phyloP scores from a whole-genome alignment of 64 coral and sea anemone genomes.

The Cladopsammia gracilis region DNA sequence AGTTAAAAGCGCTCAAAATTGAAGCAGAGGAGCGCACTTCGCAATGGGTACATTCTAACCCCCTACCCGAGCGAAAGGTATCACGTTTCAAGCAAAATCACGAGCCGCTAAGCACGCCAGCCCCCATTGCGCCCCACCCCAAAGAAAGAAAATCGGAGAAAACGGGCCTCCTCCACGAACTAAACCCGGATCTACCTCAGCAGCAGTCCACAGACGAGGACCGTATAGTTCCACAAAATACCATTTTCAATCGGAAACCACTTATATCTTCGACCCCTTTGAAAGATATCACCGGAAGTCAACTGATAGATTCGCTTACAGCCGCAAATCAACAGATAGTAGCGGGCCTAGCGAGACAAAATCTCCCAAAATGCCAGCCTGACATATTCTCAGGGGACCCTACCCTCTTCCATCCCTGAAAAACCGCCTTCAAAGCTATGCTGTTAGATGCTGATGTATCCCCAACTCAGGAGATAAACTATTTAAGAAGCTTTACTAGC shows the following conservation, averaged over 20 bases:
- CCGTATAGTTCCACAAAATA: background rate
- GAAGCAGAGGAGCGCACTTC: background rate
- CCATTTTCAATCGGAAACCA: conserved; percentile 10
- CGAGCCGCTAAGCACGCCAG: background rate
- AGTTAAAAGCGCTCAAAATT: conserved; percentile 19
- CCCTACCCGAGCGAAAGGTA: no score
- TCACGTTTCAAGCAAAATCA: background rate
- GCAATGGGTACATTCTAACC: background rate
- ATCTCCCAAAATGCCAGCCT: conserved; percentile 74
- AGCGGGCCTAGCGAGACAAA: conserved; percentile 61
- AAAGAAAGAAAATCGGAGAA: conserved; percentile 16
- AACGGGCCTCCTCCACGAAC: background rate
- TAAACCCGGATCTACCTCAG: background rate
- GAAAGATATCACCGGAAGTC: conserved; percentile 44
- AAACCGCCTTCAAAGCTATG: conserved; percentile 50
- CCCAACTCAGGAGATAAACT: conserved; percentile 42
- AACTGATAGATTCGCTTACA: conserved; percentile 38
- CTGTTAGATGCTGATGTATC: conserved; percentile 29
- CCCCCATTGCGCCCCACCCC: no score
- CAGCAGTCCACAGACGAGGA: background rate
- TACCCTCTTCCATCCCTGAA: conserved; percentile 72
- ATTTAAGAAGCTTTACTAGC: conserved; percentile 59
- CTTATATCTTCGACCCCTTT: conserved; percentile 46
- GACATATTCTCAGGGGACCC: conserved; percentile 64
- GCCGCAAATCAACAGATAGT: conserved; percentile 59